Evolutionary conservation across 1,140 invertebrate species (phyloP), one percentile per base, ranked within the genome.

Genomic region (Holcopasites calliopsidis): DNA sequence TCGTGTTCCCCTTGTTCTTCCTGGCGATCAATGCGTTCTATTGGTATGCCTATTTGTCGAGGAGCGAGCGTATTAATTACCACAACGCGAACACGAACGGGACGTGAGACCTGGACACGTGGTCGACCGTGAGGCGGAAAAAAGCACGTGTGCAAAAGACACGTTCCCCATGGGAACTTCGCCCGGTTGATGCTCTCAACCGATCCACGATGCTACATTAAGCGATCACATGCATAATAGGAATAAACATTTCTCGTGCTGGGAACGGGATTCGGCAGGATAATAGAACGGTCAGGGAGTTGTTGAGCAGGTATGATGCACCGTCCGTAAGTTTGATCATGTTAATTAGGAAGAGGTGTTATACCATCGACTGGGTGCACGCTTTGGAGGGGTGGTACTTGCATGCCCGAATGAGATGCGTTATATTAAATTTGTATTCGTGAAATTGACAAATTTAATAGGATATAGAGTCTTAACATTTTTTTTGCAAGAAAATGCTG

Each of bases 11-110:
- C 1, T 77, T 96, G 44, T 92, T 95, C 38, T 97, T 96, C 85
- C 87, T 96, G 4, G 92, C 94, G 26, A 95, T 97, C 69, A 97
- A 97, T 88, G 88, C 96, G 52, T 95, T 96, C 89, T 97, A 97
- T 85, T 96, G 96, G 96, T 95, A 94, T 81, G 94, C 93, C 1
- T 96, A 96, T 86, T 90, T 96, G 33, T 93, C 94, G 57, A 92
- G 94, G 66, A 95, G 94, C 83, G 93, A 95, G 76, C 84, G 94
- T 50, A 93, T 94, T 44, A 87, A 87, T 49, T 90, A 90, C 65
- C 82, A 89, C 61, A 87, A 87, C 65, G 64, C 60, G 26, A 73
- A 71, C 40, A 26, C 69, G 31, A 74, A 74, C 8, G 60, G 33
- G 16, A 65, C 79, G 68, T 73, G 74, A 79, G 54, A 55, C 1